Percentiles rank a stretch among this genome's conserved stretches.
phyloP scores from a whole-genome alignment of 2,888 invertebrate genomes.

The Ornithoptera priamus region DNA sequence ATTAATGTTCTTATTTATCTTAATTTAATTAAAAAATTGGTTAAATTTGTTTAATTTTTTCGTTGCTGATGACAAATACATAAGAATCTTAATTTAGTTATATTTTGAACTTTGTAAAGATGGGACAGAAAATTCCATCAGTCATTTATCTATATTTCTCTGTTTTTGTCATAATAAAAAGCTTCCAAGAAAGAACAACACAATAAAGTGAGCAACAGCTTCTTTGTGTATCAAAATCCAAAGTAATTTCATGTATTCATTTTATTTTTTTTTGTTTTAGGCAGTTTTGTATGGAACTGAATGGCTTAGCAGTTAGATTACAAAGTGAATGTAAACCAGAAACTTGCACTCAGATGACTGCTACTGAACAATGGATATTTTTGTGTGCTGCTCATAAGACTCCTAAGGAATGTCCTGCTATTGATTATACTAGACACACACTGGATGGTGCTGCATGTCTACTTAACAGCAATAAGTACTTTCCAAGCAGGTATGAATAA shows the following conservation, averaged over 20 bases:
- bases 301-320: constrained; percentile 97
- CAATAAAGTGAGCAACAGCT: too few relatives aligned
- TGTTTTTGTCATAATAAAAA: too few relatives aligned
- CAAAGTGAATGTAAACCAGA: constrained; percentile 98
- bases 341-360: constrained; percentile 99
- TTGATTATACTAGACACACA: constrained; percentile 99
- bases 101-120: too few relatives aligned
- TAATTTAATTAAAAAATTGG: too few relatives aligned
- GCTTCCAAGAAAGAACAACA: too few relatives aligned
- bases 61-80: too few relatives aligned
- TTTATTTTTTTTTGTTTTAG: constrained; percentile 69
- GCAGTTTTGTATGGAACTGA: constrained; percentile 99
- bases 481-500: constrained; percentile 93
- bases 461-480: constrained; percentile 99
- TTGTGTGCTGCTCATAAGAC: constrained; percentile 99
- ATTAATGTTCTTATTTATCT: too few relatives aligned
- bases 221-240: background rate
- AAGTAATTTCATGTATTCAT: background rate
- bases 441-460: constrained; percentile 99
- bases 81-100: too few relatives aligned
- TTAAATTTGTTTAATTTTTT: too few relatives aligned
- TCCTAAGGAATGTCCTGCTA: constrained; percentile 99
- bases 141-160: too few relatives aligned
- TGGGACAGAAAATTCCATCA: too few relatives aligned
- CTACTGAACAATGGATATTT: constrained; percentile 99